Evolutionary conservation across 2,888 invertebrate species (phyloP).

Genomic region (Microdon myrmicae): DNA sequence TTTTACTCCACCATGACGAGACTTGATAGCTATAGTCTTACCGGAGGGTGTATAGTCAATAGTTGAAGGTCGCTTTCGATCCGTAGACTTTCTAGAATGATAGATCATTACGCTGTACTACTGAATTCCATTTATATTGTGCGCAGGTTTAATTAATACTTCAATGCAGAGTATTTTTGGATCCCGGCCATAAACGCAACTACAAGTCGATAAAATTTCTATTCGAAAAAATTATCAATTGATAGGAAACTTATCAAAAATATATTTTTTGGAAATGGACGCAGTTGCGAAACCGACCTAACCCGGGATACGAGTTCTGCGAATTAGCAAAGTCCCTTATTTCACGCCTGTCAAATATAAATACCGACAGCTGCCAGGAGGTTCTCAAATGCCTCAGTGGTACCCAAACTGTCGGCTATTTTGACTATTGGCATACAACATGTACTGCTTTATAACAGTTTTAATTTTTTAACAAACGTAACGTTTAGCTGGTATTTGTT

Average conservation of each 20-base stretch:
- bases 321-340: conserved; percentile 3
- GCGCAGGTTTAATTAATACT: conserved; percentile 52
- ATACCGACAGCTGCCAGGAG: conserved; percentile 1
- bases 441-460: neutral
- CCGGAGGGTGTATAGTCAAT: conserved; percentile 15
- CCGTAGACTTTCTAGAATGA: conserved; percentile 46
- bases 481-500: neutral
- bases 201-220: conserved; percentile 1
- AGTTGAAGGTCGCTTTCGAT: conserved; percentile 55
- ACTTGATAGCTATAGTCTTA: conserved; percentile 8
- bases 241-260: no score
- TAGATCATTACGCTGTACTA: conserved; percentile 2
- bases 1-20: conserved; percentile 5
- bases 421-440: neutral
- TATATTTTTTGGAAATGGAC: no score
- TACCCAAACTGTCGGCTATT: neutral
- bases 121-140: conserved; percentile 10
- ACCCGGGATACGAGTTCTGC: conserved; percentile 28
- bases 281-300: conserved; percentile 44
- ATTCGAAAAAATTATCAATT: no score
- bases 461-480: neutral
- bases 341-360: conserved; percentile 28
- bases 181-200: conserved; percentile 62
- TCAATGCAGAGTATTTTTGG: conserved; percentile 63
- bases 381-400: neutral